Evolutionary conservation across 1,140 invertebrate genomes (phyloP).

Genomic region (Drosophila bipectinata): DNA sequence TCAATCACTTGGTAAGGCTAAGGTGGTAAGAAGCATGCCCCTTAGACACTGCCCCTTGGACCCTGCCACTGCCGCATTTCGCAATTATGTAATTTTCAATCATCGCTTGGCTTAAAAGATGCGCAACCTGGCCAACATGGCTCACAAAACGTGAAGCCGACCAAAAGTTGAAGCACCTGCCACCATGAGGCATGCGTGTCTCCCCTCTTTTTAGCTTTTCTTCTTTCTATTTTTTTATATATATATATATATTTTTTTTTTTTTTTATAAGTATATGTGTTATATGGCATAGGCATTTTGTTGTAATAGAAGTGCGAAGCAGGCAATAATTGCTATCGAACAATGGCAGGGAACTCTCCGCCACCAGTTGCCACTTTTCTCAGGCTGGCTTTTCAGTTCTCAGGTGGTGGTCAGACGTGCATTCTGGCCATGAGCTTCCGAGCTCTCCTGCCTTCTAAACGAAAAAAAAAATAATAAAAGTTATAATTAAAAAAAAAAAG

Average conservation of each 20-base stretch:
- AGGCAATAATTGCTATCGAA: constrained; percentile 75
- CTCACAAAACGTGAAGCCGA: constrained; percentile 51
- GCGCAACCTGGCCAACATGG: constrained; percentile 10
- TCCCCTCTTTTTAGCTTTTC: constrained; percentile 11
- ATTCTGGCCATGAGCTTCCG: not conserved
- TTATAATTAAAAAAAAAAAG: constrained; percentile 76
- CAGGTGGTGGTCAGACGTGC: constrained; percentile 34
- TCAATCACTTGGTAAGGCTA: constrained; percentile 28
- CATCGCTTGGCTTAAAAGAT: constrained; percentile 72
- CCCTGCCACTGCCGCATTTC: constrained; percentile 24
- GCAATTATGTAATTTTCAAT: constrained; percentile 83
- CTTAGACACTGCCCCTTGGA: not conserved
- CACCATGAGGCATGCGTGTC: constrained; percentile 19
- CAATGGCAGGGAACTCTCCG: constrained; percentile 44
- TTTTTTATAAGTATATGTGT: constrained; percentile 2
- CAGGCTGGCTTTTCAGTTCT: constrained; percentile 17
- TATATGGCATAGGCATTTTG: constrained; percentile 12
- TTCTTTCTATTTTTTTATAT: not conserved
- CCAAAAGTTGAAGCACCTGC: constrained; percentile 70
- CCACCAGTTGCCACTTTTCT: constrained; percentile 14
- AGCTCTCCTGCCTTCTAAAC: constrained; percentile 25
- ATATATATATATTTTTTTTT: constrained; percentile 13
- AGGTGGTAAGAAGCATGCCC: constrained; percentile 21
- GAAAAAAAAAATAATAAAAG: constrained; percentile 65
- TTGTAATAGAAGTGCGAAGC: constrained; percentile 72